phyloP scores from a whole-genome alignment of 2,888 invertebrate species.

The Ichneumon xanthorius region DNA sequence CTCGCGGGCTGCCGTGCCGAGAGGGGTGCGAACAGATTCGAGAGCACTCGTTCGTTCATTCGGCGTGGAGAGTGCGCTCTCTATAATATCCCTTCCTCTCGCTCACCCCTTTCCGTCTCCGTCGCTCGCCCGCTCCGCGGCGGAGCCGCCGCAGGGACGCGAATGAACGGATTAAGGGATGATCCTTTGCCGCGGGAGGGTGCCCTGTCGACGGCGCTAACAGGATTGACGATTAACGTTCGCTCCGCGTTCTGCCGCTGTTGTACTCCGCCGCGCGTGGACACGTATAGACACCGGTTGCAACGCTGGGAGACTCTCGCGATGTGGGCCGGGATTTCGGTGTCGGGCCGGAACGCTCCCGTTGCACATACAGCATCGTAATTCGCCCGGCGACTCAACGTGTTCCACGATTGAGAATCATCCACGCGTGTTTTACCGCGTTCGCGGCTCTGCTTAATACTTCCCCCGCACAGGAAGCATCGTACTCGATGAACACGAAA shows the following conservation, averaged over 20 bases:
- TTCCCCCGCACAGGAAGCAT: not conserved
- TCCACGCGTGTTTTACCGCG: conserved; percentile 59
- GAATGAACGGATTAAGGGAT: conserved; percentile 85
- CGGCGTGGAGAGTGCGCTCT: conserved; percentile 46
- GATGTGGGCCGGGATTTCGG: conserved; percentile 45
- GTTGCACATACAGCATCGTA: conserved; percentile 59
- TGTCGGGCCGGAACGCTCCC: conserved; percentile 57
- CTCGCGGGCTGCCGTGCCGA: conserved; percentile 36
- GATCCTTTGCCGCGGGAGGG: conserved; percentile 80
- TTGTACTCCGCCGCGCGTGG: conserved; percentile 23
- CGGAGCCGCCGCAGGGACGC: conserved; percentile 79
- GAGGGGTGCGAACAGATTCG: conserved; percentile 77
- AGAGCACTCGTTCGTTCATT: conserved; percentile 79
- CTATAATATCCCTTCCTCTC: conserved; percentile 22
- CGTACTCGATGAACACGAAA: conserved; percentile 13
- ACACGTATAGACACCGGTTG: conserved; percentile 16
- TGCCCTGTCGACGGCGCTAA: conserved; percentile 81
- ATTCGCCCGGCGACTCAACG: conserved; percentile 67
- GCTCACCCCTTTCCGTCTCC: not conserved
- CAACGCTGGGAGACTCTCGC: conserved; percentile 17
- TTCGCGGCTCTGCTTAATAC: conserved; percentile 59
- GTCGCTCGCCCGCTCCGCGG: conserved; percentile 60
- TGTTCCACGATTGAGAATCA: conserved; percentile 60
- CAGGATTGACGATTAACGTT: conserved; percentile 80
- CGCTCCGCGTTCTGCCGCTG: conserved; percentile 65